Base-by-base conservation (phyloP, 2,888 invertebrate genomes). In the Drosophila nr. medialis region DNA sequence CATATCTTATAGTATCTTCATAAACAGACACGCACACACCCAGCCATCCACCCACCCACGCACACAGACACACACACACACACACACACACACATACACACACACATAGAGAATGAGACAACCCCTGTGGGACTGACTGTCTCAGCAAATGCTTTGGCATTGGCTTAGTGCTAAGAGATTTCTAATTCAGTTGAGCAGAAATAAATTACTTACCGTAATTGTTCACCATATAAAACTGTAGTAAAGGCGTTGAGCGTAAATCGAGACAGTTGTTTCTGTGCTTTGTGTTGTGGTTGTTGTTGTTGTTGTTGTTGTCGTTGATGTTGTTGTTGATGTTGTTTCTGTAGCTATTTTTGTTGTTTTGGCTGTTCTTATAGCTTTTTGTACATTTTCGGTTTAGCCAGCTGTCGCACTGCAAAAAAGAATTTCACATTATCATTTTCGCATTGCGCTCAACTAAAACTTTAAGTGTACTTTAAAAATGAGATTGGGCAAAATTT, bases 201-300 rank as follows among this genome's bases (percentile, higher is more conserved):
- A 90, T 89, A 89, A 89, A 89, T 88, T 90, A 86, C 85, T 89
- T 89, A 85, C 88, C 83, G 86, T 85, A 86, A 89, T 88, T 89
- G 85, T 83, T 85, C 77, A 77, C 81, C 86, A 86, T 87, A 86
- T 86, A 86, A 87, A 87, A 87, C 83, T 81, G 83, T 81, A 88
- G 78, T 78, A 70, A 67, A 80, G 77, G 68, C 80, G 79, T 80
- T 80, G 74, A 77, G 70, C 79, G 81, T 77, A 73, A 81, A 71
- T 81, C 74, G 79, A 79, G 81, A 77, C 78, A 80, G 77, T 78
- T 78, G 78, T 53, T 73, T 48, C 38, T 69, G 32, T 18, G 42
- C 64, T 60, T 64, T 65, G 58, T 45, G 54, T 67, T 67, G 29
- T 55, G 50, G 34, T 45, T 64, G 62, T 50, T 65, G 27, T 29